phyloP scores from a whole-genome alignment of 2,797 vertebrate genomes.

The Falco naumanni region DNA sequence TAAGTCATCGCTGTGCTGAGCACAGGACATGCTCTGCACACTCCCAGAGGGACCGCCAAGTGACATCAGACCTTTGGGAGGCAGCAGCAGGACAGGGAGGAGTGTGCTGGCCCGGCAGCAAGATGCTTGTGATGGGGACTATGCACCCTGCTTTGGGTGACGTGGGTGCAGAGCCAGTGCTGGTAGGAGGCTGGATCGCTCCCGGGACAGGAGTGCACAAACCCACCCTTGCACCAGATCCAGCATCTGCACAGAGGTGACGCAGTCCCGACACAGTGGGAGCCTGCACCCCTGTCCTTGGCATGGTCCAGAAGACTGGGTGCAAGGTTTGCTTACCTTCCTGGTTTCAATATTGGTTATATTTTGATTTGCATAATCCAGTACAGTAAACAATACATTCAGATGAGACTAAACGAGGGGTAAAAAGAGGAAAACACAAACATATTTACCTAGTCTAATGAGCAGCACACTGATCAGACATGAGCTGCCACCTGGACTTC shows the following conservation, averaged over 20 bases:
- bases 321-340: not conserved
- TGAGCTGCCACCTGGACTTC: not conserved
- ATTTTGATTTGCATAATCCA: slow-evolving; percentile 47
- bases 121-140: too few relatives aligned
- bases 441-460: not conserved
- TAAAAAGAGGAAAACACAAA: slow-evolving; percentile 4
- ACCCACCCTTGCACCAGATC: not conserved
- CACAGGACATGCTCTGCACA: rapidly evolving
- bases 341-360: not conserved
- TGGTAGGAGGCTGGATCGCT: not conserved
- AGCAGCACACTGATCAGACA: not conserved
- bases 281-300: not conserved
- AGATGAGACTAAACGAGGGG: not conserved
- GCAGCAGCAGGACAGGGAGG: not conserved
- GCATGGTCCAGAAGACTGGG: not conserved
- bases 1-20: not conserved
- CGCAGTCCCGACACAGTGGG: not conserved
- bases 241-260: not conserved
- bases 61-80: not conserved
- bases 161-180: not conserved
- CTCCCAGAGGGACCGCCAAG: not conserved
- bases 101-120: not conserved
- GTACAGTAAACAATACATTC: slow-evolving; percentile 17
- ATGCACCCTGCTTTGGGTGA: not conserved
- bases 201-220: not conserved